Evolutionary conservation across 2,113 vertebrate genomes (phyloP).

Genomic region (Alces alces): DNA sequence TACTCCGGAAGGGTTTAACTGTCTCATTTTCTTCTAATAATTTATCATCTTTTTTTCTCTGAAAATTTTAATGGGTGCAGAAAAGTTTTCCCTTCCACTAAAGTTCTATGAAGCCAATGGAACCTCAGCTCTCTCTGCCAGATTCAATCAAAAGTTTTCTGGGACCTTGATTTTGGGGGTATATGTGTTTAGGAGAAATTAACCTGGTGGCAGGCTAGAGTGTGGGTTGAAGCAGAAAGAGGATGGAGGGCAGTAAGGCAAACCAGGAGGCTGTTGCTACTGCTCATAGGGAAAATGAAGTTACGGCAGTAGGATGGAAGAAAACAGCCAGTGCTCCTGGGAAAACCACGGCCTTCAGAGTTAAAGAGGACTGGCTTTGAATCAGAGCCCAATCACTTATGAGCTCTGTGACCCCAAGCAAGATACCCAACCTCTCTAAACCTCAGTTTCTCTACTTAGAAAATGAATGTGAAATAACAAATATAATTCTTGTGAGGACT

Average conservation of each 20-base stretch:
- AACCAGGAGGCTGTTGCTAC: not conserved
- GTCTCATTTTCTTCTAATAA: not conserved
- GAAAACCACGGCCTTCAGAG: not conserved
- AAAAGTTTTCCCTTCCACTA: not conserved
- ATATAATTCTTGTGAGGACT: not conserved
- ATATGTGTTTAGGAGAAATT: not conserved
- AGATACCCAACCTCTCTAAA: not conserved
- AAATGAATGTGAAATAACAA: not conserved
- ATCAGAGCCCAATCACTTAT: not conserved
- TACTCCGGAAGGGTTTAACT: not conserved
- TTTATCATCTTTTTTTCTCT: not conserved
- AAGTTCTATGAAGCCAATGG: not conserved
- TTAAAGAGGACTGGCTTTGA: not conserved
- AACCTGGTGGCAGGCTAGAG: not conserved
- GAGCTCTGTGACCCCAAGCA: not conserved
- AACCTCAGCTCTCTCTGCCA: not conserved
- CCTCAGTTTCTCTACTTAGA: not conserved
- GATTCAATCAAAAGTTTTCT: not conserved
- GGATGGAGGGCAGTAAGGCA: not conserved
- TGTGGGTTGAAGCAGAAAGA: not conserved
- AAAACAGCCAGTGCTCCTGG: not conserved
- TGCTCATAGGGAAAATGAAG: not conserved
- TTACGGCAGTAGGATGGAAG: not conserved
- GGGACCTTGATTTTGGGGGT: not conserved
- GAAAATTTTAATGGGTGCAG: not conserved